A percentile compares a stretch with the other conserved stretches of the same genome.
phyloP scores from a whole-genome alignment of 1,140 invertebrate species.

The Onthophagus taurus region DNA sequence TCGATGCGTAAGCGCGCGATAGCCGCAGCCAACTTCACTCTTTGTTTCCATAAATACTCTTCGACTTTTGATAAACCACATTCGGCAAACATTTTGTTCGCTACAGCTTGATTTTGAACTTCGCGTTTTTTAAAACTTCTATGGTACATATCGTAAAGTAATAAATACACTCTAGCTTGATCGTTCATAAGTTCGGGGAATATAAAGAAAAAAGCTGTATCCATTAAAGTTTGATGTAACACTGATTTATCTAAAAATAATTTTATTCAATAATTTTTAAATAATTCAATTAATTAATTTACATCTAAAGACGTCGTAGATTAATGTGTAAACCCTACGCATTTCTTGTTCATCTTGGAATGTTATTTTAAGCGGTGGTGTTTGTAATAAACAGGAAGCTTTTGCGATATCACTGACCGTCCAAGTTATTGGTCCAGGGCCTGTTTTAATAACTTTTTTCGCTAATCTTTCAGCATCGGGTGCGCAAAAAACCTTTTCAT shows the following conservation, averaged over 20 bases:
- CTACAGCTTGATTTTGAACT: conserved; percentile 29
- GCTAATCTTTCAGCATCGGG: conserved; percentile 12
- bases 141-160: conserved; percentile 53
- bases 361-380: conserved; percentile 41
- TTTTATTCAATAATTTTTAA: no score
- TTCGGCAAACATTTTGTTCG: conserved; percentile 37
- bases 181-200: conserved; percentile 41
- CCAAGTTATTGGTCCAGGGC: conserved; percentile 34
- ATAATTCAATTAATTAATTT: no score
- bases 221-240: conserved; percentile 53
- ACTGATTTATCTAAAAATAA: conserved; percentile 53
- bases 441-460: conserved; percentile 5
- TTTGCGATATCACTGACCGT: conserved; percentile 46
- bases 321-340: conserved; percentile 62
- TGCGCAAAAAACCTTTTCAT: conserved; percentile 12
- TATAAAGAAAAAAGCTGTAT: conserved; percentile 51
- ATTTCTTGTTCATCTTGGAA: conserved; percentile 66
- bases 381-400: conserved; percentile 47
- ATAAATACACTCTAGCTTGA: conserved; percentile 46
- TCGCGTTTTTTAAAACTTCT: conserved; percentile 44
- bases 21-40: conserved; percentile 58
- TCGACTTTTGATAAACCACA: conserved; percentile 46
- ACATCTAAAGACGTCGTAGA: conserved; percentile 73
- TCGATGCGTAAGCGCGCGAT: conserved; percentile 57
- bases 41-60: conserved; percentile 48